A percentile compares a stretch with the other conserved stretches of the same genome.
phyloP scores from a whole-genome alignment of 2,113 vertebrate genomes.

The Morphnarchus princeps region DNA sequence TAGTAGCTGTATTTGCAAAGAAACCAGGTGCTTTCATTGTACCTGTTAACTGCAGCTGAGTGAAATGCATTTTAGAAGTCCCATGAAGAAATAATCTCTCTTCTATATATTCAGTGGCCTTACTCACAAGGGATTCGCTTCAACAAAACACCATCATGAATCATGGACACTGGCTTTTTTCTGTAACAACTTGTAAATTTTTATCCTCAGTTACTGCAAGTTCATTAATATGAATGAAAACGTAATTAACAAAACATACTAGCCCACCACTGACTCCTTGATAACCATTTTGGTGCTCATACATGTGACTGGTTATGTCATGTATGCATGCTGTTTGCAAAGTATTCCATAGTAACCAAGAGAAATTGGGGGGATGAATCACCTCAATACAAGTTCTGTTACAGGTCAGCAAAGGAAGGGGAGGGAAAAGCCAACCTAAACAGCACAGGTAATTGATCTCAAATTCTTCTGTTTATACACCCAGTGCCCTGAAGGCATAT shows the following conservation, averaged over 20 bases:
- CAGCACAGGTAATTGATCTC: conserved; percentile 20
- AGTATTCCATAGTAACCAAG: conserved; percentile 17
- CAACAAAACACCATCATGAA: neutral
- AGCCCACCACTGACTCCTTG: neutral
- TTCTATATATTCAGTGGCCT: neutral
- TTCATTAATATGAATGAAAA: neutral
- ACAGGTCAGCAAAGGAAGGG: conserved; percentile 20
- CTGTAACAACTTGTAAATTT: neutral
- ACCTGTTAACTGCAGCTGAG: neutral
- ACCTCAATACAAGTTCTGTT: neutral
- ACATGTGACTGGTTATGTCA: neutral
- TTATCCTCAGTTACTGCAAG: neutral
- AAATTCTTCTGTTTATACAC: conserved; percentile 19
- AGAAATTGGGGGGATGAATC: neutral
- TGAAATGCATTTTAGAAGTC: neutral
- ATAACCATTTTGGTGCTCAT: neutral
- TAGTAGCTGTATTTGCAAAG: neutral
- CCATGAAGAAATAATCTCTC: neutral
- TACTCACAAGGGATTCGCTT: neutral
- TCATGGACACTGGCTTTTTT: neutral
- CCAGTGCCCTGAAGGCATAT: neutral
- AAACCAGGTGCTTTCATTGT: neutral
- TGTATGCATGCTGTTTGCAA: neutral
- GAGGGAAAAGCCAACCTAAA: neutral
- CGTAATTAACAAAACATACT: neutral